Evolutionary conservation across 2,797 vertebrate species (phyloP).

Genomic region (Phataginus tetradactyla): DNA sequence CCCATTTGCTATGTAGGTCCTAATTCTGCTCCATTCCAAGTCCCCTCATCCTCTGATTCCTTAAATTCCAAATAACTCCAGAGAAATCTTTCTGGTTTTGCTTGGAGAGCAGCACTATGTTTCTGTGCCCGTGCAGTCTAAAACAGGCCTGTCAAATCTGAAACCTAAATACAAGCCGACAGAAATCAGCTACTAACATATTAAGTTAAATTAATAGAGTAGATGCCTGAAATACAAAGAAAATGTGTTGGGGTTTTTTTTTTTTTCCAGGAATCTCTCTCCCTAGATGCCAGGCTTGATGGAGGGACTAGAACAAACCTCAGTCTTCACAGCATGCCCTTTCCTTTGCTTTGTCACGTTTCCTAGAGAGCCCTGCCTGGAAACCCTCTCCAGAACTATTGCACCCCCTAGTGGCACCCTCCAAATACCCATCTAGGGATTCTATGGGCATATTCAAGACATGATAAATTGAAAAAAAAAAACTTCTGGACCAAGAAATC

Average conservation of each 20-base stretch:
- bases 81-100: conserved; percentile 69
- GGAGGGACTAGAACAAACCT: not conserved
- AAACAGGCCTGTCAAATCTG: conserved; percentile 51
- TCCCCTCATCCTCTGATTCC: conserved; percentile 51
- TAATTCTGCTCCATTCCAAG: conserved; percentile 8
- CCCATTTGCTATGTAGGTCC: not conserved
- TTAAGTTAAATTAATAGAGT: conserved; percentile 70
- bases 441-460: not conserved
- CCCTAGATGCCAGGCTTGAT: not conserved
- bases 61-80: conserved; percentile 56
- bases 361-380: conserved; percentile 36
- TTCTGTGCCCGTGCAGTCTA: conserved; percentile 51
- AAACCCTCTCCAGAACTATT: not conserved
- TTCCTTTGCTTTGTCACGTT: not conserved
- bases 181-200: conserved; percentile 71
- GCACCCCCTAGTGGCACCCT: not conserved
- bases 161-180: conserved; percentile 58
- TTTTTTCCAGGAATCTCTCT: not conserved
- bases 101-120: conserved; percentile 48
- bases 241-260: not conserved
- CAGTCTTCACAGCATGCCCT: not conserved
- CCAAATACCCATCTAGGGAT: not conserved
- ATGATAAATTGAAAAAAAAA: not conserved
- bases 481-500: not conserved
- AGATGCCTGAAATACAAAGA: conserved; percentile 34